These are phyloP conservation scores for Benthosema pterotum DNA, from an alignment of 2,797 vertebrate genomes.

Conservation along the genomic window DNA sequence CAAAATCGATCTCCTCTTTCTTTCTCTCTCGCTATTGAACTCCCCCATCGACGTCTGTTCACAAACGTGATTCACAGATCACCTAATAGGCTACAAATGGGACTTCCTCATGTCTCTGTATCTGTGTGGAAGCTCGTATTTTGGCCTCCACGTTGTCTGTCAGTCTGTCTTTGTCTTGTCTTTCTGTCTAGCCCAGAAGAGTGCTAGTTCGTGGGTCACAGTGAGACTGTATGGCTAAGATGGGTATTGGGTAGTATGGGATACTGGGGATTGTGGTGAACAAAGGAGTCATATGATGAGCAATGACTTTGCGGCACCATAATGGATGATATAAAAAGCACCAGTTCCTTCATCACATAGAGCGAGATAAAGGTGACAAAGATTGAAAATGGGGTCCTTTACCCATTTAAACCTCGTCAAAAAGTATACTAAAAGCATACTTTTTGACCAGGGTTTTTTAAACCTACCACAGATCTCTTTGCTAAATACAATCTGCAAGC, in stretches of 20 bases:
- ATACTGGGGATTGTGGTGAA: constrained; percentile 32
- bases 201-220: constrained; percentile 69
- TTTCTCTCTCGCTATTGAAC: constrained; percentile 34
- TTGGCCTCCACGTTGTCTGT: constrained; percentile 31
- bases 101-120: constrained; percentile 45
- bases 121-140: constrained; percentile 34
- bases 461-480: too few relatives aligned
- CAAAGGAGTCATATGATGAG: constrained; percentile 22
- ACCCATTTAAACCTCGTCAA: too few relatives aligned
- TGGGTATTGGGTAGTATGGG: constrained; percentile 33
- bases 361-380: not conserved
- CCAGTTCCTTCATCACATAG: constrained; percentile 35
- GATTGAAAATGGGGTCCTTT: too few relatives aligned
- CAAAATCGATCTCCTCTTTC: constrained; percentile 40
- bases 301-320: constrained; percentile 48
- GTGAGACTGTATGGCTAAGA: constrained; percentile 72
- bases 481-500: too few relatives aligned
- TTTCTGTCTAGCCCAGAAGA: constrained; percentile 41
- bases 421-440: too few relatives aligned
- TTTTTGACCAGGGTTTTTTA: too few relatives aligned
- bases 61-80: constrained; percentile 43
- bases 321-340: constrained; percentile 44
- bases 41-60: constrained; percentile 29
- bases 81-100: constrained; percentile 43
- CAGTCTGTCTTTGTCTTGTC: constrained; percentile 44